Conservation (phyloP, 2,888 invertebrate species). For the Cetonia aurata region DNA sequence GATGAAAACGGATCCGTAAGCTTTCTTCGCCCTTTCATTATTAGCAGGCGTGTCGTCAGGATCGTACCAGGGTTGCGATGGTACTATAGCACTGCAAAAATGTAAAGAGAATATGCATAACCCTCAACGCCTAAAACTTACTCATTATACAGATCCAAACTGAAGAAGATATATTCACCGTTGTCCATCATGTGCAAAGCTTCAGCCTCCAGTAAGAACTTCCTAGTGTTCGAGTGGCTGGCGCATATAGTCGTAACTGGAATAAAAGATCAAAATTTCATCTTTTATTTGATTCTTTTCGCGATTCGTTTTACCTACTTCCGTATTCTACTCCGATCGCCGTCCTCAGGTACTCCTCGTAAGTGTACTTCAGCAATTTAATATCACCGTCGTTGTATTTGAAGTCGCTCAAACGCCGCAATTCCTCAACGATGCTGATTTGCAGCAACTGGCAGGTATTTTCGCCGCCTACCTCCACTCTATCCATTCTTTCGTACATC, state of each 20-base stretch:
- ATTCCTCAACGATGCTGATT: constrained; percentile 76
- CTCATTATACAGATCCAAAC: constrained; percentile 97
- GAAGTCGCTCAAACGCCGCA: constrained; percentile 66
- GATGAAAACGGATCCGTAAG: constrained; percentile 89
- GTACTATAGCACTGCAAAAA: constrained; percentile 56
- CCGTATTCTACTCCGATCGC: constrained; percentile 78
- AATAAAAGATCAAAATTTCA: neutral
- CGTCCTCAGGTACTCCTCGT: constrained; percentile 74
- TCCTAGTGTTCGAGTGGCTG: constrained; percentile 86
- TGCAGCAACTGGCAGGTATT: constrained; percentile 84
- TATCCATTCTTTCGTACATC: constrained; percentile 82
- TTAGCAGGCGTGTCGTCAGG: constrained; percentile 82
- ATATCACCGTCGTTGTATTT: constrained; percentile 74
- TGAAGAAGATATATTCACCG: constrained; percentile 98
- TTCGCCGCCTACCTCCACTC: constrained; percentile 75
- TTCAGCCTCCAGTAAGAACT: constrained; percentile 94
- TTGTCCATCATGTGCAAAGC: constrained; percentile 95
- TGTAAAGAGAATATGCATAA: neutral
- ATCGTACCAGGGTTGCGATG: constrained; percentile 88
- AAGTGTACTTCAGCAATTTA: constrained; percentile 68
- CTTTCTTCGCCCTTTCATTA: constrained; percentile 86
- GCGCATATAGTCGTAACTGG: constrained; percentile 96
- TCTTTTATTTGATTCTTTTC: no score
- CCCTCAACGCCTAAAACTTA: constrained; percentile 67
- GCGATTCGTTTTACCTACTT: constrained; percentile 70